Evolutionary conservation across 64 coral and sea anemone species (phyloP).

Genomic region (Stichodactyla mertensii): DNA sequence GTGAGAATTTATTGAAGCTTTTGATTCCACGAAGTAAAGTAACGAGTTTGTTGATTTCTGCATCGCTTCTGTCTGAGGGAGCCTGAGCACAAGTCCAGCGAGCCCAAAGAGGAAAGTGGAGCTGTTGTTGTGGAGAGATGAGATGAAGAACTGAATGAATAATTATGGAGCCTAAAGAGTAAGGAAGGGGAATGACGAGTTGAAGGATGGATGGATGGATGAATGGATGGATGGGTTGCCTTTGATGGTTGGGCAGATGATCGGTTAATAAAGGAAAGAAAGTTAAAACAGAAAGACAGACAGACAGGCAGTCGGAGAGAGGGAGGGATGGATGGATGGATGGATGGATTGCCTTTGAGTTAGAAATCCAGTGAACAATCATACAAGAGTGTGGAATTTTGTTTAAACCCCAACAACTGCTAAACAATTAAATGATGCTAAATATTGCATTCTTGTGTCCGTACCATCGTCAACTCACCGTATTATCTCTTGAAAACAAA

Average conservation of each 20-base stretch:
- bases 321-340: not conserved
- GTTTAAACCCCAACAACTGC: too few relatives aligned
- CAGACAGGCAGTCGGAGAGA: too few relatives aligned
- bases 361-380: too few relatives aligned
- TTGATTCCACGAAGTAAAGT: slow-evolving; percentile 73
- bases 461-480: slow-evolving; percentile 17
- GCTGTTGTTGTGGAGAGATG: not conserved
- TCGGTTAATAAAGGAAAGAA: too few relatives aligned
- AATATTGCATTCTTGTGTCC: not conserved
- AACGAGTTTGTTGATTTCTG: slow-evolving; percentile 72
- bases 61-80: slow-evolving; percentile 61
- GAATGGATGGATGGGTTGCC: too few relatives aligned
- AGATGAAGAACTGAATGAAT: not conserved
- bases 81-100: slow-evolving; percentile 48
- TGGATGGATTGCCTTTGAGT: not conserved
- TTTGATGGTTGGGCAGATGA: too few relatives aligned
- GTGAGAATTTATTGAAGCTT: slow-evolving; percentile 73
- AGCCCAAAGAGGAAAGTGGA: slow-evolving; percentile 82
- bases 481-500: slow-evolving; percentile 69
- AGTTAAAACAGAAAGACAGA: too few relatives aligned
- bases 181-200: too few relatives aligned
- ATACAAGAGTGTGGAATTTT: too few relatives aligned
- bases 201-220: too few relatives aligned
- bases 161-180: not conserved
- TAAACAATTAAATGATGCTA: too few relatives aligned